phyloP scores from a whole-genome alignment of 1,140 invertebrate species.

The Agraylea sexmaculata region DNA sequence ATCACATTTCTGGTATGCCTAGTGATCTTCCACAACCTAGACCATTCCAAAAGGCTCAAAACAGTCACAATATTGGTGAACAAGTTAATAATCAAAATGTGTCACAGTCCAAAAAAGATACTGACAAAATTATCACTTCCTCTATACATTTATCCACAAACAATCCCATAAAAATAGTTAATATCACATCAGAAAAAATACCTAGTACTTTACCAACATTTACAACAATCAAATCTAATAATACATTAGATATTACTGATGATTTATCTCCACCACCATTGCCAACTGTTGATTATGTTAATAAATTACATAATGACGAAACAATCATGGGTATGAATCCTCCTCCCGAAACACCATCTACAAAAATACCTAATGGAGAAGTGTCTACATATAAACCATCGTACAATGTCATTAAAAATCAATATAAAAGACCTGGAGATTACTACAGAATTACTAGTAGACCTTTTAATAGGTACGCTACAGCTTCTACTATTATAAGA shows the following conservation, averaged over 20 bases:
- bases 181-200: constrained; percentile 27
- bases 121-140: constrained; percentile 36
- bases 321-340: constrained; percentile 41
- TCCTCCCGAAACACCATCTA: constrained; percentile 30
- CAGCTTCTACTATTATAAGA: constrained; percentile 12
- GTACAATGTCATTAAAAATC: constrained; percentile 30
- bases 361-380: constrained; percentile 31
- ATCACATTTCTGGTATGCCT: constrained; percentile 1
- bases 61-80: constrained; percentile 4
- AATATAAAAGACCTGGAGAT: constrained; percentile 28
- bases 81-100: constrained; percentile 1
- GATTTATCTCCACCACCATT: constrained; percentile 37
- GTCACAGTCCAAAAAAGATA: constrained; percentile 24
- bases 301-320: constrained; percentile 32
- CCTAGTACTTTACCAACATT: constrained; percentile 25
- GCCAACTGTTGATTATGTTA: constrained; percentile 32
- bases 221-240: constrained; percentile 23
- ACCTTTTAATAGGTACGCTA: constrained; percentile 18
- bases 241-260: constrained; percentile 32
- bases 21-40: constrained; percentile 11
- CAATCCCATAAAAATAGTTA: constrained; percentile 30
- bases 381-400: constrained; percentile 35
- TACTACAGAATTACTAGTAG: constrained; percentile 18
- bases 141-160: constrained; percentile 34
- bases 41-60: constrained; percentile 17